Percentiles rank a stretch among this genome's conserved stretches.
Conservation (phyloP, 1,140 invertebrate species). For the Micrasema minimum region DNA sequence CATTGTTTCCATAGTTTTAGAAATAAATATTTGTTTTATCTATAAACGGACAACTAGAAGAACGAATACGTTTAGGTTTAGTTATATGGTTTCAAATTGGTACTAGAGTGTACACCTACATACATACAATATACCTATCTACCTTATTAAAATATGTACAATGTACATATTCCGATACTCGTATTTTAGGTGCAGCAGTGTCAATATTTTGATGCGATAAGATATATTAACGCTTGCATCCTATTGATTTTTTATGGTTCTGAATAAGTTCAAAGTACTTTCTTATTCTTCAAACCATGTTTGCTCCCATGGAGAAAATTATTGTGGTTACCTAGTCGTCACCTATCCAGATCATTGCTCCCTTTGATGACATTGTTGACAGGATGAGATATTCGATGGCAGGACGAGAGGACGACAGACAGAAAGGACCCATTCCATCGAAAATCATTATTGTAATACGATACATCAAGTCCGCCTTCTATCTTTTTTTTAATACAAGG, state of each 20-base stretch:
- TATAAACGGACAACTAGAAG: not conserved
- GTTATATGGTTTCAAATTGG: not conserved
- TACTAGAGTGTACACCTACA: not conserved
- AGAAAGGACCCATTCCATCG: no score
- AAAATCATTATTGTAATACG: no score
- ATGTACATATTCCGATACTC: not conserved
- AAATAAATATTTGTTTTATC: not conserved
- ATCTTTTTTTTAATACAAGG: no score
- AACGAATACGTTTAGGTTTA: not conserved
- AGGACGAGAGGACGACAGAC: no score
- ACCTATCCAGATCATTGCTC: not conserved
- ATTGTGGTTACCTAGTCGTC: not conserved
- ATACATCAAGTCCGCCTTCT: no score
- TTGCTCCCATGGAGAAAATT: not conserved
- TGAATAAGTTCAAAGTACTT: not conserved
- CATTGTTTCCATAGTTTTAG: not conserved
- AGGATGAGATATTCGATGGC: no score
- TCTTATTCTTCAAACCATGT: slow-evolving; percentile 11
- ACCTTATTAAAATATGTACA: no score
- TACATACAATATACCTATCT: no score
- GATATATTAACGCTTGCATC: not conserved
- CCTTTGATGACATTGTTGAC: no score
- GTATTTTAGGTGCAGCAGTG: slow-evolving; percentile 14
- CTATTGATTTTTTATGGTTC: not conserved
- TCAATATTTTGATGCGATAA: slow-evolving; percentile 25